Conservation (phyloP, 2,888 invertebrate genomes). For the Alsophila aescularia region DNA sequence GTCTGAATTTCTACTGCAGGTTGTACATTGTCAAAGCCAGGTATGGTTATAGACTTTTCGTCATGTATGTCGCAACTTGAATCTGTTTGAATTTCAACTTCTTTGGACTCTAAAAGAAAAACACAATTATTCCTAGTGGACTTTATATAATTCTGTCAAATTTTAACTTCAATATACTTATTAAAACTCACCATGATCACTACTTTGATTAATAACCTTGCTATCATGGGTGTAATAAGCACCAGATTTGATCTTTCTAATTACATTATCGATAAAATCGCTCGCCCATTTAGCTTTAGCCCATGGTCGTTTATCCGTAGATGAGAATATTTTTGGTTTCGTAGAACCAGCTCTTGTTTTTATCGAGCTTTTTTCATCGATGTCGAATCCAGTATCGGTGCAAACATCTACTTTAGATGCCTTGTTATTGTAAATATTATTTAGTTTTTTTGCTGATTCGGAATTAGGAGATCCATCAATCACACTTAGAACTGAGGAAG, state of each 20-base stretch:
- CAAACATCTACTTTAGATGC: conserved; percentile 31
- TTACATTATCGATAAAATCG: conserved; percentile 73
- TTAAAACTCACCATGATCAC: conserved; percentile 32
- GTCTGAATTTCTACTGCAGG: conserved; percentile 59
- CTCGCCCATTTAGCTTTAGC: conserved; percentile 66
- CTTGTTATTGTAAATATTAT: background rate
- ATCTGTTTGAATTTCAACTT: conserved; percentile 51
- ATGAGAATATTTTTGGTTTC: background rate
- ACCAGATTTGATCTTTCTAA: conserved; percentile 66
- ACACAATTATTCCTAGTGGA: background rate
- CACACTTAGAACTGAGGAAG: conserved; percentile 38
- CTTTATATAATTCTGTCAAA: background rate
- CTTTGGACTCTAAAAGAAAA: conserved; percentile 42
- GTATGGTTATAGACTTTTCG: conserved; percentile 40
- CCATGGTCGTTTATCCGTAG: conserved; percentile 46
- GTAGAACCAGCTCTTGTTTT: background rate
- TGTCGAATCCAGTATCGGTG: conserved; percentile 25
- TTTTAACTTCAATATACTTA: background rate
- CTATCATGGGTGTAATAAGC: conserved; percentile 62
- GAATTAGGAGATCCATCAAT: conserved; percentile 21
- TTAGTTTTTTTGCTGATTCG: conserved; percentile 22
- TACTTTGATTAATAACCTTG: conserved; percentile 28
- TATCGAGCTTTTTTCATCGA: no score
- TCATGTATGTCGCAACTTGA: conserved; percentile 5
- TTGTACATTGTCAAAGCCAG: conserved; percentile 57